phyloP scores from a whole-genome alignment of 2,797 vertebrate genomes.

The Lophius americanus region DNA sequence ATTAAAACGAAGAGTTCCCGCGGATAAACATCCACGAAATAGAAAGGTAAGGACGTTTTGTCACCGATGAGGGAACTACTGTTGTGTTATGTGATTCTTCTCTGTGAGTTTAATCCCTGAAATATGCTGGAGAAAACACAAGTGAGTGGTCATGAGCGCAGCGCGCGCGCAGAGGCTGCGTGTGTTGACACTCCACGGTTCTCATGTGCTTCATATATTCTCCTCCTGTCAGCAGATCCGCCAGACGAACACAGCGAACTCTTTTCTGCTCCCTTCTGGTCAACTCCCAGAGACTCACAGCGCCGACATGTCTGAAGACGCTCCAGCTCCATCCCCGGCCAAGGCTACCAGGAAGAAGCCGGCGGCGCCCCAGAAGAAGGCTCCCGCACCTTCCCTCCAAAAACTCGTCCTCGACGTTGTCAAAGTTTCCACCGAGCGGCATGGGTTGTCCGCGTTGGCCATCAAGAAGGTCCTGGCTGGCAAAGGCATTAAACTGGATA shows the following conservation, averaged over 20 bases:
- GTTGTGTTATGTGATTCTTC: background rate
- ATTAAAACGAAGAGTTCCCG: background rate
- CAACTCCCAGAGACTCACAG: too few species aligned
- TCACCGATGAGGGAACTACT: background rate
- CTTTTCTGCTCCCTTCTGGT: background rate
- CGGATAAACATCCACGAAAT: too few species aligned
- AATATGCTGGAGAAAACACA: constrained; percentile 3
- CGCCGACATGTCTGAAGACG: background rate
- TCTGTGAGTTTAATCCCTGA: background rate
- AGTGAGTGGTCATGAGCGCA: background rate
- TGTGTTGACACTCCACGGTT: constrained; percentile 1
- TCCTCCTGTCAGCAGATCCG: background rate
- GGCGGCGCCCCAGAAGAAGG: background rate
- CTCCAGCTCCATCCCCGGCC: background rate
- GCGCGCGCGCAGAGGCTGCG: background rate
- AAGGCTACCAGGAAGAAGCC: background rate
- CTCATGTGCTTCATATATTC: background rate
- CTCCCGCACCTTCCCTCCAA: background rate
- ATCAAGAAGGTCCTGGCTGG: background rate
- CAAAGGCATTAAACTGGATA: background rate
- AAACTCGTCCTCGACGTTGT: background rate
- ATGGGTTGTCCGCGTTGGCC: background rate
- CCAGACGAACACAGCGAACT: background rate
- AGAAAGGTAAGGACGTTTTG: background rate
- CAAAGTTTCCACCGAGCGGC: background rate